Evolutionary conservation across 1,140 invertebrate genomes (phyloP), one percentile per base, ranked within the genome.

Genomic region (Andricus grossulariae): DNA sequence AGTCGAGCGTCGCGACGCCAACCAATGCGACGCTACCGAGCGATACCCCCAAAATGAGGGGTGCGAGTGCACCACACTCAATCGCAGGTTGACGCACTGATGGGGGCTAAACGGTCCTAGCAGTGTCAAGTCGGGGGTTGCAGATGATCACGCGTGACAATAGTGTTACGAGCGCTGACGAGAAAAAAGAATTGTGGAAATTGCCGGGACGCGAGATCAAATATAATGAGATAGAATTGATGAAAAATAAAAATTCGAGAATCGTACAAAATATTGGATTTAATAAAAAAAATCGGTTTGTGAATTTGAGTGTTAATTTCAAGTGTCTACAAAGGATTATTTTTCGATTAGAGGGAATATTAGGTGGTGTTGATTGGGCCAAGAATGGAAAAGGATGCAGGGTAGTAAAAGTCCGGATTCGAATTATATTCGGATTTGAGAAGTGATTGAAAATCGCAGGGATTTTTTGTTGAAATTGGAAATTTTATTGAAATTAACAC

Each of bases 1-100:
- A 80, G 77, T 21, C 32, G 25, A 79, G 84, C 83, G 79, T 82
- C 84, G 81, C 81, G 80, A 84, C 80, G 75, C 82, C 78, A 78
- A 74, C 86, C 86, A 88, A 80, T 86, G 51, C 82, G 82, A 60
- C 79, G 60, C 71, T 66, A 45, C 50, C 74, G 12, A 50, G 21
- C 76, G 52, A 76, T 73, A 72, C 54, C 66, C 66, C 21, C 0
- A 15, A 50, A 19, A 15, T 11, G 1, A 39, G 70, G 57, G 81
- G 78, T 70, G 74, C 78, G 74, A 75, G 57, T 70, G 60, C 0
- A 13, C 49, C 75, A 71, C 72, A 72, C 72, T 83, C 74, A 80
- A 78, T 80, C 76, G 74, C 55, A 71, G 75, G 75, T 75, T 79
- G 73, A 76, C 77, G 77, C 74, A 80, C 75, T 74, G 75, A 83